A percentile compares a stretch with the other conserved stretches of the same genome.
These are phyloP conservation scores for Caenorhabditis remanei DNA, from an alignment of 1,140 invertebrate species.

Conservation along the genomic window DNA sequence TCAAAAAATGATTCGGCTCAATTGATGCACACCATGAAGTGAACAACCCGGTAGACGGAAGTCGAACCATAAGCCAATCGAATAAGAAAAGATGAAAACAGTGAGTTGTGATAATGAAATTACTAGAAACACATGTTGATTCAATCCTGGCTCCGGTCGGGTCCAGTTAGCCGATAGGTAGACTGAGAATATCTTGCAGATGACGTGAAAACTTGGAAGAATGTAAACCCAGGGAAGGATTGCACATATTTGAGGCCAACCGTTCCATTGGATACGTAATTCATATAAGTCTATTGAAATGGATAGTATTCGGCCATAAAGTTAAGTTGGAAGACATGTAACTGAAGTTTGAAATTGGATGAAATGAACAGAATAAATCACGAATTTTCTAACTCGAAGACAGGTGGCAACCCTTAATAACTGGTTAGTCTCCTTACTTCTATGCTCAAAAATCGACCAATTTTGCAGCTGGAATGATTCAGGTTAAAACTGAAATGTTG, in stretches of 20 bases:
- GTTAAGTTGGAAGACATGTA: background rate
- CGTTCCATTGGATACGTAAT: background rate
- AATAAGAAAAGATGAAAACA: constrained; percentile 16
- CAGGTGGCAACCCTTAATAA: background rate
- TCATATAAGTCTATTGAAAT: constrained; percentile 9
- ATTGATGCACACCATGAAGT: constrained; percentile 26
- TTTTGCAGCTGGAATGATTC: constrained; percentile 4
- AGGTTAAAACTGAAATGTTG: background rate
- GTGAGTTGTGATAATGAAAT: constrained; percentile 34
- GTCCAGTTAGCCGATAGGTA: background rate
- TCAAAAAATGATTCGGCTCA: constrained; percentile 23
- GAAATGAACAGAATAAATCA: background rate
- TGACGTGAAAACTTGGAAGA: constrained; percentile 2
- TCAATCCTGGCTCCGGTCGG: background rate
- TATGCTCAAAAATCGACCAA: background rate
- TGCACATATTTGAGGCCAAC: background rate
- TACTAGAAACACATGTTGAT: constrained; percentile 25
- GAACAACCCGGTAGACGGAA: constrained; percentile 18
- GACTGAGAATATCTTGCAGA: constrained; percentile 9
- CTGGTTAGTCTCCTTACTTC: background rate
- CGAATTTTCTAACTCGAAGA: background rate
- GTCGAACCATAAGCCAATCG: background rate
- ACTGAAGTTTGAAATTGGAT: background rate
- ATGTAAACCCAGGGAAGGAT: constrained; percentile 14
- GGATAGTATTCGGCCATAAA: background rate